phyloP scores from a whole-genome alignment of 2,797 vertebrate genomes.

The Bryconaethiops microstoma region DNA sequence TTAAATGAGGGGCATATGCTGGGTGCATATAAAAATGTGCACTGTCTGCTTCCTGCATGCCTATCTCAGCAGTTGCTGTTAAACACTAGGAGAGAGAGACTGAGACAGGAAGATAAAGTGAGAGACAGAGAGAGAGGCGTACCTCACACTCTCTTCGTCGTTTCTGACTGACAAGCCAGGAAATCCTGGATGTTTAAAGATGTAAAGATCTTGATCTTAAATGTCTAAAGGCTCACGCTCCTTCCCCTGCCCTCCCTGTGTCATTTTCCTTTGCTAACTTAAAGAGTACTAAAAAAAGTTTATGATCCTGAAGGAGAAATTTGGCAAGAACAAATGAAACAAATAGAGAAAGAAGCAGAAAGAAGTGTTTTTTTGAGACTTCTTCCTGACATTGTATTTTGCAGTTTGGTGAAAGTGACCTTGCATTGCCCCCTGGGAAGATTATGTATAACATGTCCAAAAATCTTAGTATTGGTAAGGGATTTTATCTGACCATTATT shows the following conservation, averaged over 20 bases:
- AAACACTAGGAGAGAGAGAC: not conserved
- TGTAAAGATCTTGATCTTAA: conserved; percentile 39
- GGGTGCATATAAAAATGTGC: not conserved
- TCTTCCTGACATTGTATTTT: not conserved
- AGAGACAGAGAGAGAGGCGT: not conserved
- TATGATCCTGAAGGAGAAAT: conserved; percentile 21
- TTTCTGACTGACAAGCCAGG: conserved; percentile 32
- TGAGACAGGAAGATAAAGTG: too few species aligned
- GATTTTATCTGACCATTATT: not conserved
- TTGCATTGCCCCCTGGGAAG: not conserved
- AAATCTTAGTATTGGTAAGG: not conserved
- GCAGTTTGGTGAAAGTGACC: not conserved
- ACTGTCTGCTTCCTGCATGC: not conserved
- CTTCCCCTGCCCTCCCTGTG: conserved; percentile 18
- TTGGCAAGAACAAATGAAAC: not conserved
- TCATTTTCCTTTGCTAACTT: conserved; percentile 7
- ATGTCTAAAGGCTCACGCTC: conserved; percentile 42
- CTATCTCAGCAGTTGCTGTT: conserved; percentile 21
- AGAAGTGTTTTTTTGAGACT: not conserved
- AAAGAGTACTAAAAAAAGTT: too few species aligned
- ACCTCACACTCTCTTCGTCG: conserved; percentile 1
- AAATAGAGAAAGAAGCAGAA: not conserved
- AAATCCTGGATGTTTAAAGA: conserved; percentile 45
- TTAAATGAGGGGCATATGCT: not conserved
- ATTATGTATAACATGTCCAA: not conserved